Percentiles rank a stretch among this genome's conserved stretches.
Evolutionary conservation across 2,888 invertebrate species (phyloP).

Genomic region (Galerucella nymphaeae): DNA sequence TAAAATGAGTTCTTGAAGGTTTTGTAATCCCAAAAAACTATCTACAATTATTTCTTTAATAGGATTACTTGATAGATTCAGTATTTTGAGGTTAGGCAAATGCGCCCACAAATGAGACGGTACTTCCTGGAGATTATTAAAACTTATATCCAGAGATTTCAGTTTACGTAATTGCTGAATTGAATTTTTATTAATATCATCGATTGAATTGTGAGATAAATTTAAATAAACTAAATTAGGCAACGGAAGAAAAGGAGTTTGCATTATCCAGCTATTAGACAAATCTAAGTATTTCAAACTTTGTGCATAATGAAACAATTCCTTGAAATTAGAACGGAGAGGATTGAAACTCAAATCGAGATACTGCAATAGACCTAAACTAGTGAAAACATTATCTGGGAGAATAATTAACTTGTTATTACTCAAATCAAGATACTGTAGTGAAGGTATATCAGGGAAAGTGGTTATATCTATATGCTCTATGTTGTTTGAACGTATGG

Average conservation of each 20-base stretch:
- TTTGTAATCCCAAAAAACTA: constrained; percentile 77
- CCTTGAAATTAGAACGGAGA: constrained; percentile 86
- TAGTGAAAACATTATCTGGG: constrained; percentile 89
- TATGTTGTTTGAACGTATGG: constrained; percentile 82
- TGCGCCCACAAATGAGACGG: constrained; percentile 81
- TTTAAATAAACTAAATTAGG: constrained; percentile 83
- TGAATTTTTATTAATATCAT: constrained; percentile 76
- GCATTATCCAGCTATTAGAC: constrained; percentile 80
- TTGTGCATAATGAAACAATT: constrained; percentile 87
- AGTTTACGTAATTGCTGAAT: constrained; percentile 78
- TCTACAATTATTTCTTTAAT: constrained; percentile 78
- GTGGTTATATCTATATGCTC: constrained; percentile 90
- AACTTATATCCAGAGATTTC: constrained; percentile 79
- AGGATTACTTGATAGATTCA: constrained; percentile 87
- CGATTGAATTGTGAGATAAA: constrained; percentile 81
- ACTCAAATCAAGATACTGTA: constrained; percentile 81
- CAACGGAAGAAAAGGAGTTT: constrained; percentile 81
- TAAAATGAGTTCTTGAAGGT: constrained; percentile 80
- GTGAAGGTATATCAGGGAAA: constrained; percentile 84
- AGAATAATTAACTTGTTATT: constrained; percentile 85
- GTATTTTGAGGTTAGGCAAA: constrained; percentile 76
- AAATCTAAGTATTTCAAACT: constrained; percentile 82
- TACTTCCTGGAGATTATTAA: constrained; percentile 80
- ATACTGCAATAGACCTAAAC: constrained; percentile 80
- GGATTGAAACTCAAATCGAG: constrained; percentile 85